Evolutionary conservation across 2,888 invertebrate genomes (phyloP).

Genomic region (Agonopterix alstromeriana): DNA sequence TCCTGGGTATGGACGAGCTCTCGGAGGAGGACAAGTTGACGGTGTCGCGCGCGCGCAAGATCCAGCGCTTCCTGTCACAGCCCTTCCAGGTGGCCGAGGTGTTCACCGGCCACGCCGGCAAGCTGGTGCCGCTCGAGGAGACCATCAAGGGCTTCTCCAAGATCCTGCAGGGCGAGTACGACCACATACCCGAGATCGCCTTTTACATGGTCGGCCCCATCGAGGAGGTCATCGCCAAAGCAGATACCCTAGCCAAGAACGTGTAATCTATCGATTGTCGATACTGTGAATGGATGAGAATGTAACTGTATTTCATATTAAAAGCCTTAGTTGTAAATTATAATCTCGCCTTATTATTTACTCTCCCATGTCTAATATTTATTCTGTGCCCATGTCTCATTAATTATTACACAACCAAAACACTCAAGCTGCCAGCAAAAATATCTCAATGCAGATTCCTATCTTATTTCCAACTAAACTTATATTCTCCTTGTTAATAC

Average conservation of each 20-base stretch:
- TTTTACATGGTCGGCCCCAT: slow-evolving; percentile 91
- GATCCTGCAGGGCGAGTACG: slow-evolving; percentile 87
- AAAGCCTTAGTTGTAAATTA: slow-evolving; percentile 33
- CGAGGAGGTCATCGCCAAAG: slow-evolving; percentile 91
- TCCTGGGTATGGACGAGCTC: slow-evolving; percentile 90
- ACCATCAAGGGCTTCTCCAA: slow-evolving; percentile 93
- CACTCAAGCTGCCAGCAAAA: no score
- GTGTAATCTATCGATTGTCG: slow-evolving; percentile 47
- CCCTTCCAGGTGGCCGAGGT: slow-evolving; percentile 96
- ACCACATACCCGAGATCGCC: slow-evolving; percentile 91
- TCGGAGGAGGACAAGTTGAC: slow-evolving; percentile 97
- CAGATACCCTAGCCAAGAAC: slow-evolving; percentile 85
- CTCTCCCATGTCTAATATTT: slow-evolving; percentile 2
- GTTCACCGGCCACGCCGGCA: slow-evolving; percentile 94
- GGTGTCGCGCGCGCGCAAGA: slow-evolving; percentile 95
- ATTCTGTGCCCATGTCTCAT: no score
- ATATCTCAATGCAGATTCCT: no score
- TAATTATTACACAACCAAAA: no score
- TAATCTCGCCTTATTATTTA: neutral
- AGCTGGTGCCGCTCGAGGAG: slow-evolving; percentile 90
- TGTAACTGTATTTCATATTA: slow-evolving; percentile 43
- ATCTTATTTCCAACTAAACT: no score
- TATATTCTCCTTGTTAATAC: no score
- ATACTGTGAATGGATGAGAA: slow-evolving; percentile 30
- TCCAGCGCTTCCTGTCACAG: slow-evolving; percentile 95